Conservation (phyloP, 2,113 vertebrate species). For the Ancistrus triradiatus region DNA sequence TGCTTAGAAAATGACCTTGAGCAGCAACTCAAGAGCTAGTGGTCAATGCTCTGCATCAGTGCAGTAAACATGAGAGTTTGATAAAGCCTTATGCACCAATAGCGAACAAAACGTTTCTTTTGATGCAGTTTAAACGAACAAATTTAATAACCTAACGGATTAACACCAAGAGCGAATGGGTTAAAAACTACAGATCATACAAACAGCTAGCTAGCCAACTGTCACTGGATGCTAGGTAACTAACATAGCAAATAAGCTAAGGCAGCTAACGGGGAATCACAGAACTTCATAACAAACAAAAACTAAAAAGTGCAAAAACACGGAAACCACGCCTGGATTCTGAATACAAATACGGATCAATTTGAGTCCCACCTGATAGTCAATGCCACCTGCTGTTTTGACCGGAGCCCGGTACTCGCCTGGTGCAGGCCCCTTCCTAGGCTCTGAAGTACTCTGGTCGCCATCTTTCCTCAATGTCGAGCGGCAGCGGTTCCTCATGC, state of each 20-base stretch:
- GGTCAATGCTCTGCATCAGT: neutral
- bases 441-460: slow-evolving; percentile 76
- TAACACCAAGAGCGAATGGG: neutral
- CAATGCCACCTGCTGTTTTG: slow-evolving; percentile 47
- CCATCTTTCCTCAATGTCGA: slow-evolving; percentile 72
- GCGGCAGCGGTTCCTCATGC: neutral
- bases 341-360: neutral
- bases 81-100: neutral
- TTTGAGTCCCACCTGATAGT: slow-evolving; percentile 70
- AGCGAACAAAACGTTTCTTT: neutral
- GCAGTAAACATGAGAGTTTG: neutral
- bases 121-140: neutral
- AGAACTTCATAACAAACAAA: neutral
- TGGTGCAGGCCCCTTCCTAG: slow-evolving; percentile 60
- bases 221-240: neutral
- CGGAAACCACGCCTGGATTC: neutral
- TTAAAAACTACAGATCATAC: neutral
- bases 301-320: neutral
- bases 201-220: neutral
- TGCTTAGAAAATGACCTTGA: slow-evolving; percentile 22
- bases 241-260: too few relatives aligned
- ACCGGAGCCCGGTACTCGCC: slow-evolving; percentile 50
- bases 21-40: neutral
- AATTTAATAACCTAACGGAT: too few relatives aligned
- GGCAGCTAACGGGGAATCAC: too few relatives aligned